A percentile compares a stretch with the other conserved stretches of the same genome.
These are phyloP conservation scores for Nettapus auritus DNA, from an alignment of 2,113 vertebrate genomes.

Conservation along the genomic window DNA sequence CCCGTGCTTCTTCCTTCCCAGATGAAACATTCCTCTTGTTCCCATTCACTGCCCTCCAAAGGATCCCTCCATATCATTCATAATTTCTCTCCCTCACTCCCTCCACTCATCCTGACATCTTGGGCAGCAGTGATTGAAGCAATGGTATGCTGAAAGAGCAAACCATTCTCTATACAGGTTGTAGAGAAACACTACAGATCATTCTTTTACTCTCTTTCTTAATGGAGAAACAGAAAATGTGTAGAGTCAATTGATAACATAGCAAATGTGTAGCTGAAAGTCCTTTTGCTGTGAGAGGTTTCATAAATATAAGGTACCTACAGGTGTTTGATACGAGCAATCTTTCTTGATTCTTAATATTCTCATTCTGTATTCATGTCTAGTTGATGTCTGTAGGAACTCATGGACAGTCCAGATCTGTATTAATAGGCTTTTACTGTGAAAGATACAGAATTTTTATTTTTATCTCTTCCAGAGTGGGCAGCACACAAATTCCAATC, in stretches of 20 bases:
- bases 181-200: neutral
- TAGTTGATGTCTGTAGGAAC: neutral
- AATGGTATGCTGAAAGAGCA: slow-evolving; percentile 22
- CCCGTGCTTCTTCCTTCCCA: slow-evolving; percentile 10
- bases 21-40: slow-evolving; percentile 30
- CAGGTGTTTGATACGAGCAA: neutral
- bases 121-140: slow-evolving; percentile 15
- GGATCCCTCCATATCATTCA: neutral
- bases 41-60: neutral
- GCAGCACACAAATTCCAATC: neutral
- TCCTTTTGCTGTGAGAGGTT: slow-evolving; percentile 7
- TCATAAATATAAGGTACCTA: neutral
- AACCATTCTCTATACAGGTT: neutral
- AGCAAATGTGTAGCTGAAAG: neutral
- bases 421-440: neutral
- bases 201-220: neutral
- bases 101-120: neutral
- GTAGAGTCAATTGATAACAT: neutral
- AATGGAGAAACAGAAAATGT: slow-evolving; percentile 26
- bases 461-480: neutral
- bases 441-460: neutral
- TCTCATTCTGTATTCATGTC: neutral
- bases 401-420: neutral
- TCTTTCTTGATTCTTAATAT: neutral
- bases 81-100: neutral